Conservation (phyloP, 2,888 invertebrate genomes). For the Flabesymbios commensalis region DNA sequence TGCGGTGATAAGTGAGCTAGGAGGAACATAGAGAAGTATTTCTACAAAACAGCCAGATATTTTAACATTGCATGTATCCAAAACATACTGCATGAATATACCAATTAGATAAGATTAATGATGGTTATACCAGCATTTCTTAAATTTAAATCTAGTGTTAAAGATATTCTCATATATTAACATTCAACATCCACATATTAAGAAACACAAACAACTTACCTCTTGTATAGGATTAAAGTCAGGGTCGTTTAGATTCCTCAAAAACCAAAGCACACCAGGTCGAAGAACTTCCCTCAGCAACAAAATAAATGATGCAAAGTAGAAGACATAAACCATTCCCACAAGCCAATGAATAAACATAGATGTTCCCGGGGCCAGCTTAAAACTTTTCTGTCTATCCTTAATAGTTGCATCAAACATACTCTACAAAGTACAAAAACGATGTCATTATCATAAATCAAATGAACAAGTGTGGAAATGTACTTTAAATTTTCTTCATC, state of each 20-base stretch:
- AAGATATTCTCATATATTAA: too few species aligned
- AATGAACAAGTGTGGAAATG: not conserved
- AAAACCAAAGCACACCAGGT: slow-evolving; percentile 97
- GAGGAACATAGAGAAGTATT: too few species aligned
- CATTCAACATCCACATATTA: too few species aligned
- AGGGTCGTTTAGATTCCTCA: slow-evolving; percentile 96
- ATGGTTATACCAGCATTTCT: too few species aligned
- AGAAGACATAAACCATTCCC: slow-evolving; percentile 98
- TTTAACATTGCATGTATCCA: too few species aligned
- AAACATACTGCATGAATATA: too few species aligned
- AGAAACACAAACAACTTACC: too few species aligned
- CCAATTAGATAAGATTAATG: too few species aligned
- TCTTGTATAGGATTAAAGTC: slow-evolving; percentile 98
- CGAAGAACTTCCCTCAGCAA: slow-evolving; percentile 89
- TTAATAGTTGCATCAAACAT: slow-evolving; percentile 61
- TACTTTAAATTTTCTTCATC: not conserved
- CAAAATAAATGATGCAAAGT: slow-evolving; percentile 90
- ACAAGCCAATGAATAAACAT: slow-evolving; percentile 96
- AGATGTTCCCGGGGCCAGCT: slow-evolving; percentile 90
- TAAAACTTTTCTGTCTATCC: slow-evolving; percentile 81
- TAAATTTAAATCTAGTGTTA: too few species aligned
- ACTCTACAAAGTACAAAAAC: slow-evolving; percentile 42
- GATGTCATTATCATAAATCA: not conserved
- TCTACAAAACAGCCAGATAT: too few species aligned
- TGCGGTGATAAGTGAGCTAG: too few species aligned